A percentile compares a stretch with the other conserved stretches of the same genome.
Conservation (phyloP, 30 jellyfish, hydroid and myxozoan species). For the Aurelia aurita region DNA sequence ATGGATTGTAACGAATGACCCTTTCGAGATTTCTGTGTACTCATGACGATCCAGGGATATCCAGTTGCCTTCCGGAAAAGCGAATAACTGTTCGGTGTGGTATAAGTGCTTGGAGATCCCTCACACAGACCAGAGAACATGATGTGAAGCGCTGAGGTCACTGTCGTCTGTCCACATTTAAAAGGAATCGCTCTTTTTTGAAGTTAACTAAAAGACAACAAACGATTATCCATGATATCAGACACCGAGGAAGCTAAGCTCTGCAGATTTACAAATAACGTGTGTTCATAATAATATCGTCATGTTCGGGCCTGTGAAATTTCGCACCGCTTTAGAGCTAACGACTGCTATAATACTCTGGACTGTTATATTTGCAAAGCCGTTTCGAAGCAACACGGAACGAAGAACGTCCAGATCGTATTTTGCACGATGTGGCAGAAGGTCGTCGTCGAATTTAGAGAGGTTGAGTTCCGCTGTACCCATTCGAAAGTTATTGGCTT, state of each 20-base stretch:
- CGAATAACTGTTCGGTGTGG: conserved; percentile 43
- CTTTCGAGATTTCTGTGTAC: conserved; percentile 63
- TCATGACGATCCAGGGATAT: conserved; percentile 66
- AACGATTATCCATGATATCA: not conserved
- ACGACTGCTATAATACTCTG: not conserved
- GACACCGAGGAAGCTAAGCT: not conserved
- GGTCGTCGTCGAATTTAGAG: conserved; percentile 71
- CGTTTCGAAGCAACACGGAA: conserved; percentile 17
- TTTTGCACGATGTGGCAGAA: conserved; percentile 68
- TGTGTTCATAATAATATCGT: not conserved
- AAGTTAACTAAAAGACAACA: not conserved
- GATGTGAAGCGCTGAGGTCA: conserved; percentile 9
- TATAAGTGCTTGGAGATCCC: not conserved
- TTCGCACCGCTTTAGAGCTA: not conserved
- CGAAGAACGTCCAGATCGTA: conserved; percentile 58
- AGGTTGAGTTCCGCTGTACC: conserved; percentile 77
- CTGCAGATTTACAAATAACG: not conserved
- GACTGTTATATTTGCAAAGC: conserved; percentile 37
- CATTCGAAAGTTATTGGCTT: conserved; percentile 58
- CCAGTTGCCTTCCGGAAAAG: conserved; percentile 84
- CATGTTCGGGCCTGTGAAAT: not conserved
- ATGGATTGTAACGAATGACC: conserved; percentile 40
- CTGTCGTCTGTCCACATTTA: not conserved
- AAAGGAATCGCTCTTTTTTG: not conserved
- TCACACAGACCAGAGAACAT: not conserved